Percentiles rank a stretch among this genome's conserved stretches.
phyloP scores from a whole-genome alignment of 2,797 vertebrate genomes.

The Amniataba percoides region DNA sequence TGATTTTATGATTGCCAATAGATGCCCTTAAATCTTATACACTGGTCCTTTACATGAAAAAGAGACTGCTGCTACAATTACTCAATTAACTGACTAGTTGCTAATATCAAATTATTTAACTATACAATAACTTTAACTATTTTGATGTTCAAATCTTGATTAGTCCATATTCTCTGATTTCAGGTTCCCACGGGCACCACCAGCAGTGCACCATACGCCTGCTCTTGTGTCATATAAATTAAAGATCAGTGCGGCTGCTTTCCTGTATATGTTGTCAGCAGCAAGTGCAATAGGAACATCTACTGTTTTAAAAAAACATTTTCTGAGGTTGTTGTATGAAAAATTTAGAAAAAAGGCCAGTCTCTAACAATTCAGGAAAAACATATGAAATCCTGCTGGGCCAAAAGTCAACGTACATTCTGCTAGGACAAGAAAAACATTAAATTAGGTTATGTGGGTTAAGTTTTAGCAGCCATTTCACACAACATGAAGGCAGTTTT shows the following conservation, averaged over 20 bases:
- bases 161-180: too few species aligned
- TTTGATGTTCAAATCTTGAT: too few species aligned
- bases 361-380: not conserved
- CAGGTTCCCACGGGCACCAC: not conserved
- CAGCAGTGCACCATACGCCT: not conserved
- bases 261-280: not conserved
- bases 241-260: not conserved
- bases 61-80: too few species aligned
- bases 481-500: not conserved
- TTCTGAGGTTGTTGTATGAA: not conserved
- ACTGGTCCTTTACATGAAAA: not conserved
- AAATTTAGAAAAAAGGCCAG: not conserved
- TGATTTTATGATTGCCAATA: too few species aligned
- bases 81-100: too few species aligned
- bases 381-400: not conserved
- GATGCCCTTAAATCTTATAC: too few species aligned
- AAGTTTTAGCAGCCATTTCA: not conserved
- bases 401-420: constrained; percentile 2
- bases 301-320: not conserved
- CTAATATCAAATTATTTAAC: too few species aligned
- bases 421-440: not conserved
- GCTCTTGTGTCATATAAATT: not conserved
- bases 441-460: not conserved
- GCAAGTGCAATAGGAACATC: not conserved
- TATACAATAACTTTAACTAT: too few species aligned